Evolutionary conservation across 2,888 invertebrate genomes (phyloP), one percentile per base, ranked within the genome.

Genomic region (Notodonta ziczac): DNA sequence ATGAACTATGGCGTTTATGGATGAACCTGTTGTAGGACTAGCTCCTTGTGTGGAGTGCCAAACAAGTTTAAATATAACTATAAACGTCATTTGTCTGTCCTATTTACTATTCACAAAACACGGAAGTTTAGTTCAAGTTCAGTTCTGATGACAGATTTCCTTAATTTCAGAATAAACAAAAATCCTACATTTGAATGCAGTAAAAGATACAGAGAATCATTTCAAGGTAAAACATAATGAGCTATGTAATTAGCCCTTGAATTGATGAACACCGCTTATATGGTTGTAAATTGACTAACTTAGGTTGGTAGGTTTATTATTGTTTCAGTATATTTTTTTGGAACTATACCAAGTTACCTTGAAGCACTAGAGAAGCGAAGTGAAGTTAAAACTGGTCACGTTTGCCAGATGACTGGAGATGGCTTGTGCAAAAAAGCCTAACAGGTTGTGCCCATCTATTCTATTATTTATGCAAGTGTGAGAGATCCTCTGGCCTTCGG

Each of bases 181-280:
- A 42, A 54, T 13, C 44, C 14, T 32, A 8, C 10, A n/a, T 9
- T 44, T 60, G 1, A 58, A 59, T 61, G 9, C 48, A 40, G 48
- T 62, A 62, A 55, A 16, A 58, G 16, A 58, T 61, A 60, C 39
- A n/a, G 7, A 42, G 9, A 57, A 40, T 50, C 62, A 61, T 57
- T 58, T 56, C n/a, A 51, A 58, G 56, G 62, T 61, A n/a, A 54
- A 69, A 59, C 35, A 32, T 13, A 13, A 35, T 32, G 24, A 48
- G 48, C 13, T 42, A 48, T 32, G 44, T 56, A 56, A 10, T 46
- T 46, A 16, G 35, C 42, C 42, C 10, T 35, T 35, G 35, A 35
- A 35, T 35, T 35, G 35, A 35, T 35, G 35, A 7, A 35, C 7
- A 35, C 35, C 35, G 5, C 35, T 35, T 35, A 3, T 35, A 35